phyloP scores from a whole-genome alignment of 2,797 vertebrate species.

The Ficedula albicollis region DNA sequence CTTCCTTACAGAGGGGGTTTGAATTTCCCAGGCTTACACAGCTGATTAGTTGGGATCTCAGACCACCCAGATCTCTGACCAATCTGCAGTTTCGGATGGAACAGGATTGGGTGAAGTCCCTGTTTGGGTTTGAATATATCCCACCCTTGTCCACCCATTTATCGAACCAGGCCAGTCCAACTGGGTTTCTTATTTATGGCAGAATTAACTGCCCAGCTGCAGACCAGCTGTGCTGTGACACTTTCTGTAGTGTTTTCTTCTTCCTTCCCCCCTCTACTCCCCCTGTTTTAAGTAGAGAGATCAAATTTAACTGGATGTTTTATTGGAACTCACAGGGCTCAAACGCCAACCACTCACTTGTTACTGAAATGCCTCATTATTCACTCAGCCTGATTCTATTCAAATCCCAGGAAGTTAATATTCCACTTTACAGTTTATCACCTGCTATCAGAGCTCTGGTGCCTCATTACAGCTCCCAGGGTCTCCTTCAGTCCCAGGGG shows the following conservation, averaged over 20 bases:
- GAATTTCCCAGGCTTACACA: no score
- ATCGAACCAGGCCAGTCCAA: no score
- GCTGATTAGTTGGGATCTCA: no score
- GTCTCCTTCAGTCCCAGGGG: neutral
- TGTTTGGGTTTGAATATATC: no score
- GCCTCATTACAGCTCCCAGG: neutral
- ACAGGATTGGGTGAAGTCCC: no score
- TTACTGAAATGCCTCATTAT: constrained; percentile 4
- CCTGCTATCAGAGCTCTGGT: neutral
- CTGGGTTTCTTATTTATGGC: no score
- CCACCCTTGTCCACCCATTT: no score
- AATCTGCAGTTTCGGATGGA: no score
- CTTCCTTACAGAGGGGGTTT: no score
- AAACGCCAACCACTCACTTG: neutral
- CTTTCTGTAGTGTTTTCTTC: neutral
- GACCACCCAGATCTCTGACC: no score
- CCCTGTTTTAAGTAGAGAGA: neutral
- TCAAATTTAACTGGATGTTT: neutral
- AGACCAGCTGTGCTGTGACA: no score
- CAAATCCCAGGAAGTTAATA: constrained; percentile 9
- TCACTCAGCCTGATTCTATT: neutral
- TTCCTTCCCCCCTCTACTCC: neutral
- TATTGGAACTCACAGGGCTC: neutral
- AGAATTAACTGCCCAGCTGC: no score
- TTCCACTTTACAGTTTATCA: neutral